Evolutionary conservation across 2,797 vertebrate genomes (phyloP), one percentile per base, ranked within the genome.

Genomic region (Alauda arvensis): DNA sequence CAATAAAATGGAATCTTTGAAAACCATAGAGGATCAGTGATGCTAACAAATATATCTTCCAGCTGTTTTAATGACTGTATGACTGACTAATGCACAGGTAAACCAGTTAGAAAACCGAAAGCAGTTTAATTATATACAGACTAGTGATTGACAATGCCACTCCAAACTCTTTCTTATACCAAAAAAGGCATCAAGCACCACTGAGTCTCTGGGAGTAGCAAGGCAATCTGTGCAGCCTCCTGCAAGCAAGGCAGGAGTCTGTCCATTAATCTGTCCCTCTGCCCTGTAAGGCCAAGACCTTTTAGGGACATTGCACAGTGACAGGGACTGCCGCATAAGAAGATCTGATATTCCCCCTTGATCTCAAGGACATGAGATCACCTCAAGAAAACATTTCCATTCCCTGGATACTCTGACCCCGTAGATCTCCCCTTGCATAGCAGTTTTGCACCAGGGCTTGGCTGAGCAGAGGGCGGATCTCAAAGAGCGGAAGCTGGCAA

Each of bases 1-100:
- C 90, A 91, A 87, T 89, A 95, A 94, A 94, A 88, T 51, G 14
- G 25, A 91, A 76, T 85, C 56, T 90, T 89, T 53, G 77, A 78
- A 89, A 93, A 76, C 25, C 31, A 42, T 37, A 69, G 76, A 63
- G 90, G 91, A 92, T 94, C 86, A 91, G 66, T 40, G 72, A 88
- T 87, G 43, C 29, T 88, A 91, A 77, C 48, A 93, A 92, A 87
- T 43, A 85, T 13, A 39, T 80, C 61, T 83, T 80, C 66, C 91
- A 94, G 53, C 78, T 87, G 52, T 25, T 87, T 78, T 81, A 85
- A 90, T 78, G 78, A 63, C 15, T 75, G n/a, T 78, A 69, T 83
- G 77, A 92, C 43, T 83, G 77, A 92, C 40, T 88, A 91, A 88
- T 4, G 15, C 76, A 80, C 75, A 93, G 81, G 89, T 93, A 91